Conservation (phyloP, 2,113 vertebrate species). For the Siphamia tubifer region DNA sequence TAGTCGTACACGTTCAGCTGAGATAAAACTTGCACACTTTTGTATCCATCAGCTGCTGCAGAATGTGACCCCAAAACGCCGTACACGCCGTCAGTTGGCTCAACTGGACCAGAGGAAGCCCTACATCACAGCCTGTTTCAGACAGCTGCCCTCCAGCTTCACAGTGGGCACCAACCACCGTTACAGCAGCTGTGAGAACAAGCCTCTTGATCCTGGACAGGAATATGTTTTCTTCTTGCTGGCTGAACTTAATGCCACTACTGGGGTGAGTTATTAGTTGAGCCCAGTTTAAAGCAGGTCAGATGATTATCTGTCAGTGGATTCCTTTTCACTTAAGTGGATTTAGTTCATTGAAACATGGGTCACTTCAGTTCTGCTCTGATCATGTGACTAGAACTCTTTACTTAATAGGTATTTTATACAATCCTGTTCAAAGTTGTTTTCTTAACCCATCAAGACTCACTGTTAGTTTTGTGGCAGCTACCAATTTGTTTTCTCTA, state of each 20-base stretch:
- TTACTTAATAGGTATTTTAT: background rate
- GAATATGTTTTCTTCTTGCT: constrained; percentile 93
- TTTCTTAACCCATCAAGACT: too few species aligned
- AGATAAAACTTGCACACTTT: background rate
- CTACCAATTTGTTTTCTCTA: too few species aligned
- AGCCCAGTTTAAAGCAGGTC: background rate
- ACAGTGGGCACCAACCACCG: constrained; percentile 88
- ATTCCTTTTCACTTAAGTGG: background rate
- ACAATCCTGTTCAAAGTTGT: background rate
- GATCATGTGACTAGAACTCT: background rate
- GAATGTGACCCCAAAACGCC: constrained; percentile 82
- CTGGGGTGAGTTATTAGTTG: constrained; percentile 80
- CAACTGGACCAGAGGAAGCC: constrained; percentile 88
- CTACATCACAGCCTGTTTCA: constrained; percentile 92
- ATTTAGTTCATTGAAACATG: background rate
- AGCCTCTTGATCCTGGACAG: constrained; percentile 88
- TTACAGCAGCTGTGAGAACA: constrained; percentile 91
- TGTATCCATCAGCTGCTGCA: constrained; percentile 81
- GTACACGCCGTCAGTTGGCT: constrained; percentile 85
- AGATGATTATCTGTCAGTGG: background rate
- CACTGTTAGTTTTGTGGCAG: too few species aligned
- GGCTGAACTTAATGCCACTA: constrained; percentile 85
- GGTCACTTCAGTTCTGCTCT: background rate
- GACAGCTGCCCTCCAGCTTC: constrained; percentile 86
- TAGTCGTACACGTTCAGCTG: background rate